These are phyloP conservation scores for Danaus plexippus DNA, from an alignment of 1,140 invertebrate genomes.

Conservation along the genomic window DNA sequence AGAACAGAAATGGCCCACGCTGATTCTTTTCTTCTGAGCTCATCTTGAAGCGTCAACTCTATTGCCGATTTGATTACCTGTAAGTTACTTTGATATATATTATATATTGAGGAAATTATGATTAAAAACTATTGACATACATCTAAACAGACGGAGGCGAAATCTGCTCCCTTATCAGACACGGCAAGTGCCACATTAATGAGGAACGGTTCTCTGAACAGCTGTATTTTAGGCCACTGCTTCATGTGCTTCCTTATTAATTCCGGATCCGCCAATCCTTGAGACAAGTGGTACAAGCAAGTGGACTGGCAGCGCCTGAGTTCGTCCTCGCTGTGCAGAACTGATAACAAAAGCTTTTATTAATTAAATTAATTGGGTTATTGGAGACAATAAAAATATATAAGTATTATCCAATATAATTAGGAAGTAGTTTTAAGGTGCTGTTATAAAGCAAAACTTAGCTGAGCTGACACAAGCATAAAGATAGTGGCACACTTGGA, in stretches of 20 bases:
- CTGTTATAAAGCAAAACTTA: too few species aligned
- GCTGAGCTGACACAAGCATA: too few species aligned
- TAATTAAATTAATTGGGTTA: too few species aligned
- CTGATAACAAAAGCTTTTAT: constrained; percentile 27
- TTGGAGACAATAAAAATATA: too few species aligned
- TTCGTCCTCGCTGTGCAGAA: constrained; percentile 38
- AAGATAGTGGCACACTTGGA: too few species aligned
- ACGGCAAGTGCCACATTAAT: constrained; percentile 46
- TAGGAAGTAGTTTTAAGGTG: too few species aligned
- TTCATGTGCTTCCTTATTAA: constrained; percentile 39
- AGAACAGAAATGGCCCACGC: constrained; percentile 39
- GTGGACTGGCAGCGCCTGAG: constrained; percentile 47
- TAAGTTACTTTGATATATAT: constrained; percentile 8
- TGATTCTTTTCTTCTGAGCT: constrained; percentile 31
- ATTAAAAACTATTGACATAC: constrained; percentile 28
- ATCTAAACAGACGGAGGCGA: constrained; percentile 45
- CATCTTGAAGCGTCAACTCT: constrained; percentile 36
- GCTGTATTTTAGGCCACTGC: constrained; percentile 44
- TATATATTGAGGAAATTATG: too few species aligned
- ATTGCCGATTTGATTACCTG: constrained; percentile 49
- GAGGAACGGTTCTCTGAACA: constrained; percentile 41
- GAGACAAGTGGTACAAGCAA: constrained; percentile 46
- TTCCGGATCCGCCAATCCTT: constrained; percentile 40
- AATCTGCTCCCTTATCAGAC: constrained; percentile 46
- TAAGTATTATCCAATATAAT: too few species aligned